Evolutionary conservation across 2,113 vertebrate species (phyloP).

Genomic region (Helogale parvula): DNA sequence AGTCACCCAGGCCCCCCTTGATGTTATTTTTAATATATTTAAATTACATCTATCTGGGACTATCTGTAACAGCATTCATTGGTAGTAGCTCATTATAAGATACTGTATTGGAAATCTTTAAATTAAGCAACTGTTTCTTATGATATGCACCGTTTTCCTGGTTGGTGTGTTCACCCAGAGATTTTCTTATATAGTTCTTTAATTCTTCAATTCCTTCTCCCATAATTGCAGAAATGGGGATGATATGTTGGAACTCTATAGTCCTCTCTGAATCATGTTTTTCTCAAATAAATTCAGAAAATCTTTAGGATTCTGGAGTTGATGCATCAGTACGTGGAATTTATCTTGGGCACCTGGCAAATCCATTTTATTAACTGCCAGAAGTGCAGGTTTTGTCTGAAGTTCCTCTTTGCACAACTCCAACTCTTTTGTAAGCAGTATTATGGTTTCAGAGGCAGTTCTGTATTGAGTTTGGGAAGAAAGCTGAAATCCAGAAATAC

Average conservation of each 20-base stretch:
- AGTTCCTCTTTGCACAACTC: slow-evolving; percentile 96
- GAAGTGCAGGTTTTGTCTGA: slow-evolving; percentile 90
- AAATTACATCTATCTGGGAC: not conserved
- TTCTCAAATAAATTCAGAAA: slow-evolving; percentile 86
- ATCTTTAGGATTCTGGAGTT: slow-evolving; percentile 90
- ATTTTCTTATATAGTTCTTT: slow-evolving; percentile 88
- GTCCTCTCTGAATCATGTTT: slow-evolving; percentile 85
- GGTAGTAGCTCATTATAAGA: not conserved
- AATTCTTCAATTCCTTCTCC: slow-evolving; percentile 90
- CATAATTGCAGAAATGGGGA: slow-evolving; percentile 91
- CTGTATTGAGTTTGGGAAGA: slow-evolving; percentile 89
- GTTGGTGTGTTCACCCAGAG: slow-evolving; percentile 87
- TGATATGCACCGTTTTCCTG: slow-evolving; percentile 79
- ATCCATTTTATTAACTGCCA: slow-evolving; percentile 98
- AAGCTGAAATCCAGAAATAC: slow-evolving; percentile 95
- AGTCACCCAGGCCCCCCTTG: too few species aligned
- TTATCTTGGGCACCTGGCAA: slow-evolving; percentile 90
- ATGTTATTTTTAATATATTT: slow-evolving; percentile 1
- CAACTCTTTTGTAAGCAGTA: slow-evolving; percentile 95
- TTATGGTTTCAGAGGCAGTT: slow-evolving; percentile 94
- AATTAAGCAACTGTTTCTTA: slow-evolving; percentile 85
- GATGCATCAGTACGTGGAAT: slow-evolving; percentile 86
- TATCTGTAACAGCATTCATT: not conserved
- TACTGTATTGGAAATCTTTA: slow-evolving; percentile 64
- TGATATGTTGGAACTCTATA: slow-evolving; percentile 88